Evolutionary conservation across 2,113 vertebrate genomes (phyloP), one percentile per base, ranked within the genome.

Genomic region (Mastomys natalensis): DNA sequence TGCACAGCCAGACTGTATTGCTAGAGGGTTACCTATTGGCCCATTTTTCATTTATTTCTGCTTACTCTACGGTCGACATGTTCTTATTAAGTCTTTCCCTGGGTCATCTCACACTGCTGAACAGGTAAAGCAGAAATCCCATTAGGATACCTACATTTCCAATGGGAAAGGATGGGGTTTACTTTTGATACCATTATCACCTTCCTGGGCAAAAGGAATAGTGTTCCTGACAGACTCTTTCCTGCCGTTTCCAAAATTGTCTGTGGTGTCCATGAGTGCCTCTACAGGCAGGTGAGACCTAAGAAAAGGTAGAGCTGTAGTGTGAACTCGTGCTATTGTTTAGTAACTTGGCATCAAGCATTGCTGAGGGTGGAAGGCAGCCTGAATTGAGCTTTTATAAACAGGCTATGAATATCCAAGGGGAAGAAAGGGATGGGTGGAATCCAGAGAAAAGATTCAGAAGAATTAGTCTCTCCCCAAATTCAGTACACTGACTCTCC

Each of bases 91-190:
- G 93, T 96, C 93, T 93, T 96, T 97, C 77, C 82, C 88, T 94
- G 95, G 95, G 94, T 97, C 95, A 97, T 95, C 96, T 97, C 95
- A 94, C 93, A 94, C 78, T 95, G 96, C 92, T 93, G 95, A 97
- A 95, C 90, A 97, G 74, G 95, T 91, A 96, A 91, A 95, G 72
- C 5, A 77, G 88, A 84, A 95, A 87, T 89, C 81, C 78, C 78
- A 53, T 55, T 87, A 97, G 92, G 93, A 89, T 8, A 72, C 45
- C 19, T 72, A n/a, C 2, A 3, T 89, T 80, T 93, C 73, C 94
- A 91, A 26, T 94, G 43, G 66, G 48, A 68, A 80, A 81, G 37
- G 70, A 77, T 34, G 12, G 0, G 24, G 29, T 91, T 91, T 72
- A 62, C 78, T 94, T 86, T 91, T 37, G 17, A 78, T 74, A 48